Evolutionary conservation across 2,888 invertebrate species (phyloP).

Genomic region (Neoascia interrupta): DNA sequence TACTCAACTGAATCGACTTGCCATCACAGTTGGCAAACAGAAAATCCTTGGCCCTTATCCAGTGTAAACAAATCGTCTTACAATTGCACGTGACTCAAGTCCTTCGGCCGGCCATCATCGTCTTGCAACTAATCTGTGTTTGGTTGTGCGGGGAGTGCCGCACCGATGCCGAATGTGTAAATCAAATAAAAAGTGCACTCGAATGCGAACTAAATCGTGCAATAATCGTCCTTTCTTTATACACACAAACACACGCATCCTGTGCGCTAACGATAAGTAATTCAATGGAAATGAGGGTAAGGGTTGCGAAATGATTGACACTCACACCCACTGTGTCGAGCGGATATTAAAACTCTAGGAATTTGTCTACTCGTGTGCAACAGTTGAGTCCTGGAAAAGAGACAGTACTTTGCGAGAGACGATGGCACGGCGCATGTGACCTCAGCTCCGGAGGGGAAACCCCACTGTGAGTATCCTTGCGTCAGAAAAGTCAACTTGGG

Average conservation of each 20-base stretch:
- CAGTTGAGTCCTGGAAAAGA: constrained; percentile 58
- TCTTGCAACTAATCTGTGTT: constrained; percentile 50
- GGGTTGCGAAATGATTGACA: constrained; percentile 66
- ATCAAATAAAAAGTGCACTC: constrained; percentile 62
- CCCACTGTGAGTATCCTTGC: constrained; percentile 3
- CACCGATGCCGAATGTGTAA: constrained; percentile 23
- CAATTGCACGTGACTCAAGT: constrained; percentile 63
- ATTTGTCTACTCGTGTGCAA: constrained; percentile 57
- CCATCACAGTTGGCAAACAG: constrained; percentile 40
- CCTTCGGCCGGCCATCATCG: constrained; percentile 40
- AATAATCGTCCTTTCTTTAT: constrained; percentile 63
- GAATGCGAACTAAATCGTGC: constrained; percentile 69
- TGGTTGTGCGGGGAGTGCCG: constrained; percentile 32
- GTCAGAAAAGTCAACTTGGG: neutral
- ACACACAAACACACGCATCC: constrained; percentile 46
- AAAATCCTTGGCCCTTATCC: constrained; percentile 66
- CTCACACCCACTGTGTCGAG: constrained; percentile 44
- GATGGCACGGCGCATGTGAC: constrained; percentile 60
- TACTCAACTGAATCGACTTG: neutral
- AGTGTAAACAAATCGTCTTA: constrained; percentile 69
- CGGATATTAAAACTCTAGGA: constrained; percentile 69
- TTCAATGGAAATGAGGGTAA: constrained; percentile 39
- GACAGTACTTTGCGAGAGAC: constrained; percentile 25
- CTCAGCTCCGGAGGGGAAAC: constrained; percentile 43
- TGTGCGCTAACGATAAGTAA: constrained; percentile 58